phyloP scores from a whole-genome alignment of 2,113 vertebrate species.

The Muscicapa adusta region DNA sequence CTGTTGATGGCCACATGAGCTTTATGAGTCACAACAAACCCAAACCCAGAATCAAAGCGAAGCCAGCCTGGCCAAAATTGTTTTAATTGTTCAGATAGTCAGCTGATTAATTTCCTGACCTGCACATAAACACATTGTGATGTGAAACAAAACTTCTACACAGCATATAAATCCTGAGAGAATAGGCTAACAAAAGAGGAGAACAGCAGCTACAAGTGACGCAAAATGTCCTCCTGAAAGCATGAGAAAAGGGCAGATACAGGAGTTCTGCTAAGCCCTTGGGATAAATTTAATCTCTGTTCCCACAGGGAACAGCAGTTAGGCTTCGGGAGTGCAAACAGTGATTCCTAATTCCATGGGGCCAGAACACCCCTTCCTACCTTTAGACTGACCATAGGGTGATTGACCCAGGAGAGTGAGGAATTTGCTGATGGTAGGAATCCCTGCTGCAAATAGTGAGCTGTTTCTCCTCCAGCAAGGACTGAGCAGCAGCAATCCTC shows the following conservation, averaged over 20 bases:
- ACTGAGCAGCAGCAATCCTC: background rate
- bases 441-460: background rate
- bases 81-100: constrained; percentile 27
- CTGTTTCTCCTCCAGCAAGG: background rate
- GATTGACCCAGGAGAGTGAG: background rate
- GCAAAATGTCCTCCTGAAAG: constrained; percentile 15
- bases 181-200: constrained; percentile 30
- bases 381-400: background rate
- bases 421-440: background rate
- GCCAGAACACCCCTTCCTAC: background rate
- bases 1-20: background rate
- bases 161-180: constrained; percentile 16
- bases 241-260: constrained; percentile 3
- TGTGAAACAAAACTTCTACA: constrained; percentile 39
- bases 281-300: background rate
- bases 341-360: background rate
- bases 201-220: background rate
- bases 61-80: background rate
- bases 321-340: background rate
- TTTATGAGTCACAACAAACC: background rate
- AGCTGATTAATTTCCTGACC: constrained; percentile 53
- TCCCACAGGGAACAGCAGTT: background rate
- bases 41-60: background rate
- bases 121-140: constrained; percentile 33
- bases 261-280: background rate